Base-by-base conservation (phyloP, 2,797 vertebrate species). In the Eleutherodactylus coqui region DNA sequence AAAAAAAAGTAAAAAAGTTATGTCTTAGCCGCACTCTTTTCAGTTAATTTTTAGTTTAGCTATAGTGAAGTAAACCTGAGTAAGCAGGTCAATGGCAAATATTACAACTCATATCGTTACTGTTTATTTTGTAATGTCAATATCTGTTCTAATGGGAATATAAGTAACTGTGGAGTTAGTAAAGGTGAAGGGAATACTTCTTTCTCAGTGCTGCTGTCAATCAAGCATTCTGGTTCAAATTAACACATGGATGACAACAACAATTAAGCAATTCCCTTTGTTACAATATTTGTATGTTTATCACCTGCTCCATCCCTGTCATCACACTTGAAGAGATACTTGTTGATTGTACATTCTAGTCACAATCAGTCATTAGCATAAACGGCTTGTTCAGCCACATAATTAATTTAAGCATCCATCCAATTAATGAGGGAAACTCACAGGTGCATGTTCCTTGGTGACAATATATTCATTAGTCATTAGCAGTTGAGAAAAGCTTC, bases 351-450 rank as follows among this genome's bases (percentile, higher is more conserved):
- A 41, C 32, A 79, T 62, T 79, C 58, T 41, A 29, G 38, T 79
- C 77, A 78, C 58, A 62, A 60, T 62, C 77, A 62, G 45, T 79
- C 75, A 77, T 77, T 55, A 58, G 38, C 8, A 17, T 29, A 79
- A 79, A 41, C 24, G 77, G 17, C 34, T 43, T 27, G 14, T 38
- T 45, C n/a, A 29, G 36, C 38, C 21, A 7, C 10, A 60, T 79
- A 60, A 79, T 79, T 79, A 79, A 27, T 38, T 79, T 43, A 41
- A 79, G 77, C 55, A 62, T 62, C 76, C 76, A 60, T 78, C 51
- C 32, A 60, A 24, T 43, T 41, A 58, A 78, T 78, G 34, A 78
- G 24, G 36, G 67, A 6, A 60, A 78, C 58, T 60, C 76, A 41
- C n/a, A 41, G 53, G 76, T 78, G 36, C 21, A 41, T 78, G 34